Base-by-base conservation (phyloP, 1,140 invertebrate genomes). In the Alviniconcha marisindica region DNA sequence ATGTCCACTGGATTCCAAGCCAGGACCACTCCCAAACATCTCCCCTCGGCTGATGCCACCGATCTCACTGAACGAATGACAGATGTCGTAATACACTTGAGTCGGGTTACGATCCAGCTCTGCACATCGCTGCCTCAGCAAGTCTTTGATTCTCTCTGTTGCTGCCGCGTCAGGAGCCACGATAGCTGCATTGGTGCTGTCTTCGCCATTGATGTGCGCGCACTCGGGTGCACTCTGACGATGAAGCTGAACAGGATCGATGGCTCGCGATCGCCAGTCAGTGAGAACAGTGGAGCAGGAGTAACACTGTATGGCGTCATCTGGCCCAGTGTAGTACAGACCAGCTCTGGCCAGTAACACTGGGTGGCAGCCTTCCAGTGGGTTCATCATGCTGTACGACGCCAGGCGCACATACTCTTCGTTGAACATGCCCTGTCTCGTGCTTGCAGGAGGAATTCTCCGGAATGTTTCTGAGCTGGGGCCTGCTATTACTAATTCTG, bases 331-430 rank as follows among this genome's bases (percentile, higher is more conserved):
- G 71, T 96, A 96, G 91, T 95, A 97, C 93, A 98, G 97, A 18
- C 97, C 97, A 44, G 96, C 96, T 91, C 95, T 95, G 10, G 96
- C 96, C 85, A 97, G 94, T 89, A 95, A 94, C 90, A 95, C 94
- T 0, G 96, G 95, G 90, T 76, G 81, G 12, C 38, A 74, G 2
- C 73, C 73, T 40, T 76, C 73, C 36, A 71, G 69, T 21, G 69
- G 69, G 14, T 14, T 40, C 69, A 71, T 71, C 33, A 36, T 21
- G 36, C 40, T 71, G 69, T 71, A 71, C 14, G 69, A 71, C 4
- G 69, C 69, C 33, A 71, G 69, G 24, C 69, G 69, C 33, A 71
- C 69, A 40, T 71, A 40, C 24, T 71, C 69, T 36, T 71, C 69
- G 40, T 71, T 71, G 69, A 36, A 71, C 33, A 38, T 71, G 2